Base-by-base conservation (phyloP, 2,113 vertebrate genomes). In the Aegotheles bennettii region DNA sequence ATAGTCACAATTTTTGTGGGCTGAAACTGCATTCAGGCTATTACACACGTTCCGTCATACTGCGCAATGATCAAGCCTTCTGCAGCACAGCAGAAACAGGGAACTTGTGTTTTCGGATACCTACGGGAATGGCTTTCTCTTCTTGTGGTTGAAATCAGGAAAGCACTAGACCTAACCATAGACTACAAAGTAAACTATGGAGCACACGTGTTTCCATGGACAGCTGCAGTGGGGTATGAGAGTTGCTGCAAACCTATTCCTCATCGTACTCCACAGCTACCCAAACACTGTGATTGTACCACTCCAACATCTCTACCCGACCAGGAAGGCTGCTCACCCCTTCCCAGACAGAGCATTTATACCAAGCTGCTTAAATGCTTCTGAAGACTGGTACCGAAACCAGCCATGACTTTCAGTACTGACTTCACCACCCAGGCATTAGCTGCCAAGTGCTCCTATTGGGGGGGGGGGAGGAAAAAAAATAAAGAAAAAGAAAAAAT, bases 201-300 rank as follows among this genome's bases (percentile, higher is more conserved):
- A 71, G 84, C 13, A 51, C 56, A 7, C 0, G 0, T 6, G 6
- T 19, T n/a, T 11, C 42, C 38, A 4, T 0, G 4, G 45, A 45
- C 24, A 42, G 28, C 25, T 90, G 24, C 21, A 24, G 14, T 25
- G 42, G n/a, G 11, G 6, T 56, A 13, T 6, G 14, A 50, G 38
- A 84, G 7, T 25, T 38, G 35, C 42, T 75, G 15, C 26, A 70
- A 86, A 67, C 9, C 40, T 45, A 1, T 1, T 3, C 20, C 78
- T 65, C 18, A 28, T 13, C 4, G 1, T 3, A 6, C 13, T 57
- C 45, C 23, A 12, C 48, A n/a, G 47, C 42, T 23, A 33, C 33
- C 4, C 14, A 59, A 78, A n/a, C 3, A 6, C 59, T 24, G 21
- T n/a, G 50, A 11, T 11, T 31, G 7, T 40, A 56, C 26, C 19